Evolutionary conservation across 2,113 vertebrate genomes (phyloP), one percentile per base, ranked within the genome.

Genomic region (Malurus alboscapulatus): DNA sequence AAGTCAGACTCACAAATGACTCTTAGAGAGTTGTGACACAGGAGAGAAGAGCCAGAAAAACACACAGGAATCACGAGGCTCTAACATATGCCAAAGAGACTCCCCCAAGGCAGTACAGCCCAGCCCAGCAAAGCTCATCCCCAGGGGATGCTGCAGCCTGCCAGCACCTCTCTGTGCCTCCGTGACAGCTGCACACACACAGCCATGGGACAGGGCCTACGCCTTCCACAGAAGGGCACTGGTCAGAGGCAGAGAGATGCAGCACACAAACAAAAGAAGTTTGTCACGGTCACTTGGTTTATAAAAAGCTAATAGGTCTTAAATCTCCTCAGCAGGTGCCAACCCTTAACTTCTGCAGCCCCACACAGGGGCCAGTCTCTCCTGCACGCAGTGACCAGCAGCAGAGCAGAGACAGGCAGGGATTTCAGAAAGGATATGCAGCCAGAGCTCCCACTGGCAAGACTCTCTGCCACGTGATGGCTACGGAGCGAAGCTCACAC

Each of bases 101-200:
- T 61, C 34, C 50, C 40, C 15, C 0, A 4, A 29, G 58, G 58
- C 62, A 22, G 30, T 4, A 3, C 38, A 50, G 20, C 44, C 48
- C 66, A 26, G 32, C 58, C 2, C 20, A 80, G 24, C 68, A 4
- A 42, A 69, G 65, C 42, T 77, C 1, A 8, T 57, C 5, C 14
- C 29, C 24, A 0, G 0, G n/a, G 34, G 10, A 42, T 1, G 62
- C 44, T 81, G 72, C 79, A 22, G 26, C 53, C n/a, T 57, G 26
- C 34, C 76, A 50, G 68, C n/a, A 14, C 17, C 40, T 65, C 24
- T 40, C 21, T 1, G 1, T 14, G 36, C 42, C 59, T 30, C 17
- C 8, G 55, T 17, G 32, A 36, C 78, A 34, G 73, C 68, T 62
- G 81, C 84, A 38, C 57, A 13, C 0, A 1, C 4, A 2, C 2